Evolutionary conservation across 2,888 invertebrate species (phyloP).

Genomic region (Apocheima hispidaria): DNA sequence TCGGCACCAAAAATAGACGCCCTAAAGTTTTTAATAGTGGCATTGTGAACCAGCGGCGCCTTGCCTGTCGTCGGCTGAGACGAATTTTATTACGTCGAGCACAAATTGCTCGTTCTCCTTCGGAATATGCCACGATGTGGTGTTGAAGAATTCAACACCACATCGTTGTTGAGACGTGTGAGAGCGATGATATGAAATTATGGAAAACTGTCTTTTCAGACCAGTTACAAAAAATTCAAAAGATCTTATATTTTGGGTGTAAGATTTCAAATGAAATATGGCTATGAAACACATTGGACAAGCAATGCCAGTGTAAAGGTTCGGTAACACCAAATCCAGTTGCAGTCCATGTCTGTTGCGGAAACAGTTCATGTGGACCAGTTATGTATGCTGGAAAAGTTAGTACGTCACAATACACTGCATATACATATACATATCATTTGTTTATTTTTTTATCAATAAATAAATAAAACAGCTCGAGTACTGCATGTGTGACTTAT

Average conservation of each 20-base stretch:
- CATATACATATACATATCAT: no score
- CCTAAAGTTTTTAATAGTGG: conserved; percentile 80
- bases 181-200: conserved; percentile 26
- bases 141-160: no score
- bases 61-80: conserved; percentile 65
- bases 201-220: conserved; percentile 16
- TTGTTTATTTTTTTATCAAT: no score
- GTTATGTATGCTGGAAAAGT: no score
- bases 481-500: no score
- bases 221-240: not conserved
- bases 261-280: not conserved
- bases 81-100: conserved; percentile 78
- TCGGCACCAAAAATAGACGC: conserved; percentile 77
- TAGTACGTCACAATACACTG: no score
- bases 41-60: conserved; percentile 70
- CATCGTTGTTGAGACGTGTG: conserved; percentile 27
- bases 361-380: no score
- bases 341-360: no score
- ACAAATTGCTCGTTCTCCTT: conserved; percentile 77
- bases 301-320: not conserved
- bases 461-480: no score
- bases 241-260: not conserved
- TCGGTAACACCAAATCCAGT: no score
- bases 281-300: not conserved
- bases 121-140: conserved; percentile 58